Evolutionary conservation across 2,797 vertebrate genomes (phyloP).

Genomic region (Lagodon rhomboides): DNA sequence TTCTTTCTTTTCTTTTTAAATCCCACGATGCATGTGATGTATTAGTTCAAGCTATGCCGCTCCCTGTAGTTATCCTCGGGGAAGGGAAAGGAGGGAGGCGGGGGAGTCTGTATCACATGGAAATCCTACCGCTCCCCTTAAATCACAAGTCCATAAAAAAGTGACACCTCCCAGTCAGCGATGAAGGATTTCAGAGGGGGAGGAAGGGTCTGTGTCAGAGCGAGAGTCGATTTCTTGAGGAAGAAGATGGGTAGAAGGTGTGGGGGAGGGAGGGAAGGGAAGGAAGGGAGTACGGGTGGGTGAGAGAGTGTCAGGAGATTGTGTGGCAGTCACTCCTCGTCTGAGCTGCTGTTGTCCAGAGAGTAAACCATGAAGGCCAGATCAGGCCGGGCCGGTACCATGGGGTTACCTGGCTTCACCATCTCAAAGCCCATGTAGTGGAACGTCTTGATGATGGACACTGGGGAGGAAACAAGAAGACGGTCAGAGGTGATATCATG

Average conservation of each 20-base stretch:
- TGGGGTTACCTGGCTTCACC: conserved; percentile 92
- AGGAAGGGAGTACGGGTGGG: not conserved
- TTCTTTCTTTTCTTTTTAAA: not conserved
- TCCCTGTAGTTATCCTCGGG: conserved; percentile 8
- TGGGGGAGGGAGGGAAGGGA: not conserved
- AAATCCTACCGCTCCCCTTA: conserved; percentile 29
- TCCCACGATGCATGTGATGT: conserved; percentile 36
- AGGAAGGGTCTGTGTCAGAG: conserved; percentile 15
- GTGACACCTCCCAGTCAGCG: conserved; percentile 27
- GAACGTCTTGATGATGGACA: conserved; percentile 94
- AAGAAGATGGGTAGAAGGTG: conserved; percentile 4
- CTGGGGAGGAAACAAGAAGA: conserved; percentile 59
- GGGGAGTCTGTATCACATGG: conserved; percentile 17
- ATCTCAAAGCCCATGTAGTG: conserved; percentile 96
- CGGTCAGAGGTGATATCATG: not conserved
- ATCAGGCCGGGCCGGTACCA: conserved; percentile 90
- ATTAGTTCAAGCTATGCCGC: conserved; percentile 38
- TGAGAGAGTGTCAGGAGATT: conserved; percentile 31
- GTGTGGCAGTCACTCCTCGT: conserved; percentile 78
- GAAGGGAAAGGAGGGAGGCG: not conserved
- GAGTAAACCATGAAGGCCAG: conserved; percentile 96
- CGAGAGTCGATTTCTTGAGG: not conserved
- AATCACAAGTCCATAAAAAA: conserved; percentile 34
- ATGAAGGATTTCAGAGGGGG: conserved; percentile 7
- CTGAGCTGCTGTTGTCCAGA: conserved; percentile 92